Percentiles rank a stretch among this genome's conserved stretches.
Evolutionary conservation across 2,797 vertebrate genomes (phyloP).

Genomic region (Sebastes nivosus): DNA sequence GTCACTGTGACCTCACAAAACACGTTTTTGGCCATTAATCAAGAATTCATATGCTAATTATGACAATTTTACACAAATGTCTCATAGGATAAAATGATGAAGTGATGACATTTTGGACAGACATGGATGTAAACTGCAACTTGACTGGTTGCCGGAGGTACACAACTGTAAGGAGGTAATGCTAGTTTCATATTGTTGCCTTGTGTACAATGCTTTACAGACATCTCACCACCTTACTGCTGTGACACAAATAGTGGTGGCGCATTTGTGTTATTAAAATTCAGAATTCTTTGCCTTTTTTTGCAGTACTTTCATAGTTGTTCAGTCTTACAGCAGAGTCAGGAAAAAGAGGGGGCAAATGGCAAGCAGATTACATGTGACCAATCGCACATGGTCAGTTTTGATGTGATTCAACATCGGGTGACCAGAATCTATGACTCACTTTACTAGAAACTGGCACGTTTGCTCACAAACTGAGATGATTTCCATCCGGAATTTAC

Average conservation of each 20-base stretch:
- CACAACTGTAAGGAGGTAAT: no score
- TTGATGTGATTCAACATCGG: conserved; percentile 32
- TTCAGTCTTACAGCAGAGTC: background rate
- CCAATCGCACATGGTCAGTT: background rate
- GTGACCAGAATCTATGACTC: conserved; percentile 49
- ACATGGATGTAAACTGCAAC: no score
- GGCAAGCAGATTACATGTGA: background rate
- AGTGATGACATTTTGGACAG: no score
- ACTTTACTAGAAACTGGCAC: conserved; percentile 30
- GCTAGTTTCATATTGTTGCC: no score
- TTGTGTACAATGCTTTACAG: no score
- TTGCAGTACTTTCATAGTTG: background rate
- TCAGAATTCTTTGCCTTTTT: background rate
- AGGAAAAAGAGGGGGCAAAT: background rate
- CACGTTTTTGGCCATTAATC: no score
- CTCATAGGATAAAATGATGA: no score
- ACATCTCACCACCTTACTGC: background rate
- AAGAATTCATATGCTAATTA: no score
- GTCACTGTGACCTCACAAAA: no score
- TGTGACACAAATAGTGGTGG: background rate
- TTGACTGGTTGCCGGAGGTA: no score
- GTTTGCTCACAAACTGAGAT: background rate
- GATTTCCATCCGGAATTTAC: conserved; percentile 27
- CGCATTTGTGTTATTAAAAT: background rate
- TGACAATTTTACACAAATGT: no score